Evolutionary conservation across 2,113 vertebrate species (phyloP), one percentile per base, ranked within the genome.

Genomic region (Aramus guarauna): DNA sequence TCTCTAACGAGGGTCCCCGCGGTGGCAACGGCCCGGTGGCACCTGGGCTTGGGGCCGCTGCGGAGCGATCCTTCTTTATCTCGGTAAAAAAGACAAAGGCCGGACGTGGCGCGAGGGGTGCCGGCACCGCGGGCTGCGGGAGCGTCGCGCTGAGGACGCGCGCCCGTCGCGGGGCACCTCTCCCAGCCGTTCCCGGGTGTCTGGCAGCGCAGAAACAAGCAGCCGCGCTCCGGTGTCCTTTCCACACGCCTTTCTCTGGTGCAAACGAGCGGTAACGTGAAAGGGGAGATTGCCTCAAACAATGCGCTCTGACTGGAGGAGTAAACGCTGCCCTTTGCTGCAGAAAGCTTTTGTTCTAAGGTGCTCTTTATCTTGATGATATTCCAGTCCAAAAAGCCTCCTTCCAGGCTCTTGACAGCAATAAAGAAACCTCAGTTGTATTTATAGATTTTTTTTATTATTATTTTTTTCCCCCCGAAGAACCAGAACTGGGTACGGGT

Each of bases 341-440:
- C 56, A 80, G 77, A 95, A 91, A 86, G 94, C 96, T 97, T 97
- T 92, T 86, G 86, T 95, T 97, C 96, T 90, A 84, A 95, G 95
- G 89, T 88, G 80, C 93, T 96, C 94, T 97, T 96, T 87, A 88
- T 91, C 91, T 95, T 85, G 84, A 94, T 94, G 92, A 94, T 96
- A 95, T 92, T 96, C 96, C 69, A 55, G 30, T 59, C 95, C 95
- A 92, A 82, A 94, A 96, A 95, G 85, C 92, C 77, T 88, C 82
- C 56, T 94, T 94, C 77, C 85, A 78, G 53, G 41, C 94, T 93
- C 95, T 96, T 92, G 88, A 88, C 92, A 94, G 94, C 93, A 93
- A 92, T 95, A 95, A 95, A 97, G 75, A 88, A 93, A 30, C 78
- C 92, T 94, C 84, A 50, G 67, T 84, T 95, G 71, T 92, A 80